These are phyloP conservation scores for Cygnus olor DNA, from an alignment of 2,797 vertebrate species.

Conservation along the genomic window DNA sequence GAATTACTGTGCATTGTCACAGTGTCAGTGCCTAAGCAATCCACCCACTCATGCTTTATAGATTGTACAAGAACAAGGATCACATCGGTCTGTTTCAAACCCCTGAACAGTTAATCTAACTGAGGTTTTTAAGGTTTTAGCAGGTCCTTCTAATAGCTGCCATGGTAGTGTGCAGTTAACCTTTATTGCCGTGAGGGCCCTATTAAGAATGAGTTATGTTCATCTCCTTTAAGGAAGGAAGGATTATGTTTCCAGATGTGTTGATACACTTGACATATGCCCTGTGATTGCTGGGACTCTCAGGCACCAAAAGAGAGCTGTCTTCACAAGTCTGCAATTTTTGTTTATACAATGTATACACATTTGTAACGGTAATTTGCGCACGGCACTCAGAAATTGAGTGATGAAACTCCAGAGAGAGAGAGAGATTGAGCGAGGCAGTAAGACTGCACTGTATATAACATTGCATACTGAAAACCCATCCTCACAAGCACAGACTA, in stretches of 20 bases:
- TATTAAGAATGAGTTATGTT: conserved; percentile 63
- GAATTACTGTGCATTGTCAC: conserved; percentile 32
- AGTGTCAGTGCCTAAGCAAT: not conserved
- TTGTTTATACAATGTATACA: conserved; percentile 17
- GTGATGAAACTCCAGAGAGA: not conserved
- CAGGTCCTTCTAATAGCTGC: conserved; percentile 59
- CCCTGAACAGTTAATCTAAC: conserved; percentile 59
- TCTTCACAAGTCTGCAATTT: conserved; percentile 36
- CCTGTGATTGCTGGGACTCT: conserved; percentile 36
- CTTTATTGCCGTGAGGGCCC: conserved; percentile 50
- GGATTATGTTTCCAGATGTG: conserved; percentile 55
- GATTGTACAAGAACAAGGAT: conserved; percentile 1
- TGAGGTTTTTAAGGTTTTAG: conserved; percentile 59
- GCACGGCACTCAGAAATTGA: not conserved
- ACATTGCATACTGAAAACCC: not conserved
- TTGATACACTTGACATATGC: conserved; percentile 55
- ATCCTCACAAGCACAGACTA: not conserved
- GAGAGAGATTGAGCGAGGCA: not conserved
- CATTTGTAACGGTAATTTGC: conserved; percentile 40
- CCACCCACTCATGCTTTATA: conserved; percentile 25
- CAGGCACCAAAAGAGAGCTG: not conserved
- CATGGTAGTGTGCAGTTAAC: conserved; percentile 42
- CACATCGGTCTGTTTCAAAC: not conserved
- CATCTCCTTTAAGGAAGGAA: conserved; percentile 39
- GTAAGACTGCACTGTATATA: not conserved